A percentile compares a stretch with the other conserved stretches of the same genome.
These are phyloP conservation scores for Mellivora capensis DNA, from an alignment of 2,113 vertebrate species.

Conservation along the genomic window DNA sequence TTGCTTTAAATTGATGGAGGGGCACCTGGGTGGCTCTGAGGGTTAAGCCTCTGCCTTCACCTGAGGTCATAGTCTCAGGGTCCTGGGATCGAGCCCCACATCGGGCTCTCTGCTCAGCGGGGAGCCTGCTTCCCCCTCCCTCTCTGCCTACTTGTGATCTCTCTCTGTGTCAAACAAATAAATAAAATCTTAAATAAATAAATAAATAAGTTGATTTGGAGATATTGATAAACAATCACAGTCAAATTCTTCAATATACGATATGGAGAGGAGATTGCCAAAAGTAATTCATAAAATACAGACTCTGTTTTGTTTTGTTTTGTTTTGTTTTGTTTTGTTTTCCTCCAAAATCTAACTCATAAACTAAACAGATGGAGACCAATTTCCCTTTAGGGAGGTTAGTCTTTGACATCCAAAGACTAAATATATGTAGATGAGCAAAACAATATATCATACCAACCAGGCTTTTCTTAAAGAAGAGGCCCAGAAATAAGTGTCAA, in stretches of 20 bases:
- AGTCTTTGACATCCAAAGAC: not conserved
- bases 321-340: not conserved
- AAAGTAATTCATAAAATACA: not conserved
- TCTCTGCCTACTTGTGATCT: too few species aligned
- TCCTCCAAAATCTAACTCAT: not conserved
- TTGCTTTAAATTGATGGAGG: not conserved
- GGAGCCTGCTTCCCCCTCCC: too few species aligned
- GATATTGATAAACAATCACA: not conserved
- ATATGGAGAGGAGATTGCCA: not conserved
- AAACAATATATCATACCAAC: not conserved
- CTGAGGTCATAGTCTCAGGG: too few species aligned
- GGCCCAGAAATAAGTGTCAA: not conserved
- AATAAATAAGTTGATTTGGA: not conserved
- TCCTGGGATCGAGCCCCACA: too few species aligned
- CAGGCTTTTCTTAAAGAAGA: not conserved
- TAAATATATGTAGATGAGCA: not conserved
- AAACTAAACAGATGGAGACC: not conserved
- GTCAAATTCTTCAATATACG: not conserved
- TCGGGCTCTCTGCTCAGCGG: too few species aligned
- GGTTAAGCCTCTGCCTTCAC: too few species aligned
- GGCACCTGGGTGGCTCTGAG: too few species aligned
- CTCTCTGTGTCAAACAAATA: too few species aligned
- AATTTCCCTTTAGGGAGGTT: not conserved
- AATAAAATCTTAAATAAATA: too few species aligned
- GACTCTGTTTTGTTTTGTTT: not conserved